phyloP scores from a whole-genome alignment of 2,113 vertebrate genomes.

The Ranitomeya variabilis region DNA sequence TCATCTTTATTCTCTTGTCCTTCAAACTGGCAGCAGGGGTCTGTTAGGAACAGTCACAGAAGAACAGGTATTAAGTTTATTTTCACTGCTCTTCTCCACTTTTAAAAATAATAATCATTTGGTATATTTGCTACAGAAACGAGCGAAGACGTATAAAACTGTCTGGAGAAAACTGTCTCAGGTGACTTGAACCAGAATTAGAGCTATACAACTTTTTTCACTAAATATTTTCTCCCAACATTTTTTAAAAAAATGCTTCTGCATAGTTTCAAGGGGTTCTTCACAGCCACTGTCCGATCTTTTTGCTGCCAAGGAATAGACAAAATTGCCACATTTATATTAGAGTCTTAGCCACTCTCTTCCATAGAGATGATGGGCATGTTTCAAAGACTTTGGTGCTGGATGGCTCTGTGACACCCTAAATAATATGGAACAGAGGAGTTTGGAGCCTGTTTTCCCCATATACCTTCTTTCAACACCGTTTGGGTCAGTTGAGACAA shows the following conservation, averaged over 20 bases:
- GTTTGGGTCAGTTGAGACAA: too few relatives aligned
- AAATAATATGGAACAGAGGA: too few relatives aligned
- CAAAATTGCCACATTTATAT: too few relatives aligned
- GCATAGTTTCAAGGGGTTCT: too few relatives aligned
- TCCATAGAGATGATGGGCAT: too few relatives aligned
- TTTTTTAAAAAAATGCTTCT: not conserved
- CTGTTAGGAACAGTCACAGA: not conserved
- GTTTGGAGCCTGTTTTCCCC: too few relatives aligned
- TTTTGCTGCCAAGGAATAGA: too few relatives aligned
- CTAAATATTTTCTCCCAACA: not conserved
- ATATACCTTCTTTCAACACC: too few relatives aligned
- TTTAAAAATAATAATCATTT: not conserved
- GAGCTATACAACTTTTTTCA: not conserved
- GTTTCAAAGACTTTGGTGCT: too few relatives aligned
- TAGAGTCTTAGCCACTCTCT: too few relatives aligned
- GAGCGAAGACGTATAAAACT: not conserved
- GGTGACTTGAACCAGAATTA: not conserved
- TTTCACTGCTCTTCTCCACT: not conserved
- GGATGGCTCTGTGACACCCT: too few relatives aligned
- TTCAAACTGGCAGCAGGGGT: not conserved
- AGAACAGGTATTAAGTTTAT: not conserved
- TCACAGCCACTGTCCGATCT: too few relatives aligned
- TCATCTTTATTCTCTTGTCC: conserved; percentile 23
- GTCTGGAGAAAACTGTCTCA: not conserved
- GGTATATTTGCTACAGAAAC: not conserved